Percentiles rank a stretch among this genome's conserved stretches.
phyloP scores from a whole-genome alignment of 2,113 vertebrate species.

The Alectura lathami region DNA sequence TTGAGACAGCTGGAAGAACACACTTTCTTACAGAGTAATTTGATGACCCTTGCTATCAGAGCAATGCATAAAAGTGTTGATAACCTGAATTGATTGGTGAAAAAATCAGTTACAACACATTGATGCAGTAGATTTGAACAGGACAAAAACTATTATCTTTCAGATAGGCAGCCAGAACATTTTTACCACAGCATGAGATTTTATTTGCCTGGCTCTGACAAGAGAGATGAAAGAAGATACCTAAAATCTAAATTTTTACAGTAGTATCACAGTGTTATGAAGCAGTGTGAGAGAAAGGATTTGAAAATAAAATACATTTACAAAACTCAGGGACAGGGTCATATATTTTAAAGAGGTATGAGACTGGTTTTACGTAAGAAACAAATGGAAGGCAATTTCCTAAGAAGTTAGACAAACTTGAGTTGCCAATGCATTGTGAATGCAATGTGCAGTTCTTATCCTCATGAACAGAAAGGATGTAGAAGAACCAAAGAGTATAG shows the following conservation, averaged over 20 bases:
- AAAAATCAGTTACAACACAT: background rate
- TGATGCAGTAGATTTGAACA: background rate
- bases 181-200: slow-evolving; percentile 21
- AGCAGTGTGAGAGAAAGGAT: background rate
- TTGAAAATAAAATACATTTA: background rate
- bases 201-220: background rate
- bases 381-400: background rate
- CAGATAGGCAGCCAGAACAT: background rate
- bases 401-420: background rate
- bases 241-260: background rate
- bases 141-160: background rate
- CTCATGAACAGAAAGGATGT: background rate
- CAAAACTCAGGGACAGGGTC: background rate
- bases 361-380: background rate
- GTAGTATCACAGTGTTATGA: background rate
- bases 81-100: background rate
- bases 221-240: background rate
- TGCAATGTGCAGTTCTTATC: background rate
- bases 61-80: background rate
- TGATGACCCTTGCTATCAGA: background rate
- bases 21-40: background rate
- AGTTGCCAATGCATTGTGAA: background rate
- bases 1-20: background rate
- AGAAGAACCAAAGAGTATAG: background rate
- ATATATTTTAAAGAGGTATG: background rate